Conservation (phyloP, 2,797 vertebrate genomes). For the Dipus sagitta region DNA sequence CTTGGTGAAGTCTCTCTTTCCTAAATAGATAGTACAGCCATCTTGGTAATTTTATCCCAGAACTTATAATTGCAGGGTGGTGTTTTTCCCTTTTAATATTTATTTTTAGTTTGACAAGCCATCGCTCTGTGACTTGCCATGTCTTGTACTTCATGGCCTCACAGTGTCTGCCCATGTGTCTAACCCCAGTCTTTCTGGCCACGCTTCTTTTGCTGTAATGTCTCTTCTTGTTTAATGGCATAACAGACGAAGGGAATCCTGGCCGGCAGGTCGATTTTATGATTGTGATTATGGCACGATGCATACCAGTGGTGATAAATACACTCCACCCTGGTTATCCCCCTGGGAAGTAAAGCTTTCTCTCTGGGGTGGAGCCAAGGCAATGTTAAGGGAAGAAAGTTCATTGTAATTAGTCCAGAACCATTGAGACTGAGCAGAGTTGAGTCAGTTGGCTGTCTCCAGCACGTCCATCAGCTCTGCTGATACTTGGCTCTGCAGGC, state of each 20-base stretch:
- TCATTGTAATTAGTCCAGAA: slow-evolving; percentile 65
- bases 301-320: slow-evolving; percentile 79
- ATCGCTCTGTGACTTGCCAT: slow-evolving; percentile 83
- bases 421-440: slow-evolving; percentile 55
- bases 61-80: slow-evolving; percentile 84
- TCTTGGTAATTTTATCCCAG: slow-evolving; percentile 86
- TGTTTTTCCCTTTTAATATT: slow-evolving; percentile 83
- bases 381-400: slow-evolving; percentile 68
- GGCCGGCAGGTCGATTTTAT: slow-evolving; percentile 81
- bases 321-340: slow-evolving; percentile 80
- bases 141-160: slow-evolving; percentile 83
- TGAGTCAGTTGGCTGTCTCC: slow-evolving; percentile 33
- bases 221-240: slow-evolving; percentile 79
- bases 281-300: slow-evolving; percentile 82
- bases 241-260: slow-evolving; percentile 82
- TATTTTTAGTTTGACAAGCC: slow-evolving; percentile 87
- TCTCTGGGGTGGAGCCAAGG: slow-evolving; percentile 72
- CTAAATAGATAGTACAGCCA: slow-evolving; percentile 87
- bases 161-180: slow-evolving; percentile 82
- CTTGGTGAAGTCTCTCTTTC: slow-evolving; percentile 78
- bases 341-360: slow-evolving; percentile 76
- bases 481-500: not conserved
- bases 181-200: slow-evolving; percentile 66
- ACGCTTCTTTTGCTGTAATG: slow-evolving; percentile 65
- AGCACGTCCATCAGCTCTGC: not conserved